Percentiles rank a stretch among this genome's conserved stretches.
These are phyloP conservation scores for Chydorus sphaericus DNA, from an alignment of 2,888 invertebrate genomes.

Conservation along the genomic window DNA sequence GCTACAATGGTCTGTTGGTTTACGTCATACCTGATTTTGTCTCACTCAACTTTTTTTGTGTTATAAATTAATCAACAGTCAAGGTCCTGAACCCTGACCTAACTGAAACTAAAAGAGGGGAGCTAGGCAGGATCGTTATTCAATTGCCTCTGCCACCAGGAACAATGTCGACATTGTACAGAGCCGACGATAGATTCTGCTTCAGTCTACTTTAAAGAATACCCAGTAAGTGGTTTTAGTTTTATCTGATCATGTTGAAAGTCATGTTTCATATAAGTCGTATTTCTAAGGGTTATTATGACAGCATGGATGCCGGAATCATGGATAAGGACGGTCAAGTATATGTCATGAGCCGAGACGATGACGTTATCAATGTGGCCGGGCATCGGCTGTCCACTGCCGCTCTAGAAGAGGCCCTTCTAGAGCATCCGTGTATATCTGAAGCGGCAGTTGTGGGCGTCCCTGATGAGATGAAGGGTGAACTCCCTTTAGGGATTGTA, in stretches of 20 bases:
- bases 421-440: conserved; percentile 68
- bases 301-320: conserved; percentile 90
- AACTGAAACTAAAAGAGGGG: conserved; percentile 46
- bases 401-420: conserved; percentile 75
- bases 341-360: conserved; percentile 77
- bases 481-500: conserved; percentile 78
- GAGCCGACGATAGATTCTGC: conserved; percentile 63
- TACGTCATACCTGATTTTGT: not conserved
- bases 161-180: conserved; percentile 65
- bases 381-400: conserved; percentile 82
- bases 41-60: conserved; percentile 11
- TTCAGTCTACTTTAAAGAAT: conserved; percentile 64
- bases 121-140: conserved; percentile 67
- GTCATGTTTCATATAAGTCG: no score
- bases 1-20: conserved; percentile 53
- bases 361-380: conserved; percentile 90
- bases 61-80: conserved; percentile 36
- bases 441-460: conserved; percentile 84
- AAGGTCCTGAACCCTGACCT: conserved; percentile 51
- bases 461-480: conserved; percentile 76
- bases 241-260: no score
- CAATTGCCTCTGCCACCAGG: conserved; percentile 84
- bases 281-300: conserved; percentile 58
- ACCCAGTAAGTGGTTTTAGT: conserved; percentile 53
- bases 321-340: conserved; percentile 67